These are phyloP conservation scores for Myodes glareolus DNA, from an alignment of 2,113 vertebrate genomes.

Conservation along the genomic window DNA sequence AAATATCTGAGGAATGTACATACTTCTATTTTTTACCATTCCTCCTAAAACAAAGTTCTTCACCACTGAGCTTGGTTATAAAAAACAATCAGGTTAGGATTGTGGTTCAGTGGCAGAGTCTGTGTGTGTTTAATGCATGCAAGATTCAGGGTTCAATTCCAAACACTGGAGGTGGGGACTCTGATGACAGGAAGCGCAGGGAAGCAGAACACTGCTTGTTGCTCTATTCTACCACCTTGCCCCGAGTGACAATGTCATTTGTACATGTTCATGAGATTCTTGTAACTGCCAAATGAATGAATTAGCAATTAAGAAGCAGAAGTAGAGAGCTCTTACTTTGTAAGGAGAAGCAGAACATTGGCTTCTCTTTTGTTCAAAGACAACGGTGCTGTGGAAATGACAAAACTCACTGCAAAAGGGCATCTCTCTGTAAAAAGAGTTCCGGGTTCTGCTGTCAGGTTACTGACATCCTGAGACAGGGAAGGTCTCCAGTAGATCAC, in stretches of 20 bases:
- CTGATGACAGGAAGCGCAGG: not conserved
- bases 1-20: not conserved
- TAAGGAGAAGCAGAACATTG: not conserved
- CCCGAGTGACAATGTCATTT: not conserved
- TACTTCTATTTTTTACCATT: not conserved
- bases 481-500: not conserved
- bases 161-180: no score
- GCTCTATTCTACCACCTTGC: not conserved
- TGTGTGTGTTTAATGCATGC: no score
- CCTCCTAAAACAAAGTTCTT: not conserved
- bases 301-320: not conserved
- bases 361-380: not conserved
- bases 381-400: not conserved
- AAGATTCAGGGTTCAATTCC: not conserved
- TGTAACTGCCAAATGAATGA: not conserved
- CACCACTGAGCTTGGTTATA: not conserved
- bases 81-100: not conserved
- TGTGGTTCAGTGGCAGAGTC: not conserved
- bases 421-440: not conserved
- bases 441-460: not conserved
- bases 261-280: not conserved
- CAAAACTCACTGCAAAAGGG: not conserved
- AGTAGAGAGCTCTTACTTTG: not conserved
- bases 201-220: no score
- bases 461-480: not conserved